A percentile compares a stretch with the other conserved stretches of the same genome.
These are phyloP conservation scores for Desmophyllum pertusum DNA, from an alignment of 92 coral and sea anemone species.

Conservation along the genomic window DNA sequence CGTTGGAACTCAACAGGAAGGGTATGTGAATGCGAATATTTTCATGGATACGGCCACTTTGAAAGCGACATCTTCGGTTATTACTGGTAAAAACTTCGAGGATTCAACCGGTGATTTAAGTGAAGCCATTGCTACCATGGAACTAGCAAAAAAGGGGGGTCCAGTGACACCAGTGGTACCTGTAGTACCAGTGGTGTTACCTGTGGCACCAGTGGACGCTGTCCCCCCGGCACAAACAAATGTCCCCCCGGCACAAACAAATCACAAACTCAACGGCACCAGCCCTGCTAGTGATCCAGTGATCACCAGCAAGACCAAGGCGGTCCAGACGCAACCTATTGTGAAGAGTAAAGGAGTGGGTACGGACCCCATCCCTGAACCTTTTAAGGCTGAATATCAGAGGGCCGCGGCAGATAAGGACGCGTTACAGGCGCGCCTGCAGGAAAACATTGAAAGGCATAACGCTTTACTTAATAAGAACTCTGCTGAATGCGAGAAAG, in stretches of 20 bases:
- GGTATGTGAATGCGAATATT: neutral
- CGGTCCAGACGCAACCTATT: constrained; percentile 80
- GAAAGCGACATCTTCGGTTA: neutral
- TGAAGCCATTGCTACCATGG: neutral
- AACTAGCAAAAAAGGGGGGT: neutral
- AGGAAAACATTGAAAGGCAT: constrained; percentile 65
- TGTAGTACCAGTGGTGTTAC: too few species aligned
- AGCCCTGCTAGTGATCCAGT: constrained; percentile 27
- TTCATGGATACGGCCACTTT: neutral
- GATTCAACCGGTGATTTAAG: constrained; percentile 2
- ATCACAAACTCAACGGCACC: neutral
- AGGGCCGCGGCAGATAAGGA: constrained; percentile 78
- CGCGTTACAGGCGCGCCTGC: constrained; percentile 56
- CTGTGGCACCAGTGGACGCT: too few species aligned
- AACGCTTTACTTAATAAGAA: constrained; percentile 47
- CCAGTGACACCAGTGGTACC: too few species aligned
- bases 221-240: too few species aligned
- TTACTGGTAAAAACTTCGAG: constrained; percentile 3
- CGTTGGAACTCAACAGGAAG: neutral
- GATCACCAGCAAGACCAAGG: constrained; percentile 69
- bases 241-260: neutral
- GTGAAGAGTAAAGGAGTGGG: constrained; percentile 77
- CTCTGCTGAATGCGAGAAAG: constrained; percentile 66
- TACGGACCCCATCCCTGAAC: constrained; percentile 89
- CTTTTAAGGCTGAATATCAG: constrained; percentile 75